Evolutionary conservation across 2,113 vertebrate species (phyloP), one percentile per base, ranked within the genome.

Genomic region (Sinocyclocheilus maitianheensis): DNA sequence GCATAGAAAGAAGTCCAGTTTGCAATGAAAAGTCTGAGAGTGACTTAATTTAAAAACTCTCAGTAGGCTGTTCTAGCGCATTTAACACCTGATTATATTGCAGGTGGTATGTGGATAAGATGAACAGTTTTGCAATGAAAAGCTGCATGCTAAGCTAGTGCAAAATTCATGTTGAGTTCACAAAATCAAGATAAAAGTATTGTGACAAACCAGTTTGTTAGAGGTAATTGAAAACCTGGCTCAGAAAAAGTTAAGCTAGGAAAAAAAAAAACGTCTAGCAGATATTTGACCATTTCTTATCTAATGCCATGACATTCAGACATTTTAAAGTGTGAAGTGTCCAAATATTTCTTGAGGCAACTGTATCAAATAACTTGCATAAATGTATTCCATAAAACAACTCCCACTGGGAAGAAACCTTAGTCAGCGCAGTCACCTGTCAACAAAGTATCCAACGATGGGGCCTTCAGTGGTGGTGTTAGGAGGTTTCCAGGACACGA

Each of bases 401-500:
- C 46, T 48, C 74, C 24, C 48, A 77, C 8, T 51, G 43, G 74
- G 5, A 13, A 84, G 79, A 82, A 77, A 71, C 51, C 30, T 87
- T 77, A 84, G 62, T 3, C 75, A n/a, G 14, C 30, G 26, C 37
- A 83, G 89, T 85, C 93, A 99, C 98, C 97, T 97, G 89, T 99
- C 98, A 11, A 99, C 93, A 94, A 99, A 99, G 93, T 99, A 99
- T 92, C 98, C 98, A 12, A 97, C 93, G 89, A 99, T 97, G 0
- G 98, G 96, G 89, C 96, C 97, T 91, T 97, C 97, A 0, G 89
- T 96, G 53, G 96, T 97, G 9, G 96, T 98, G 85, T 99, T 99
- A 37, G 98, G 98, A 5, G 98, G 98, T 91, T 99, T 99, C 98
- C 98, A 99, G 77, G 96, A 97, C 83, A 99, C 96, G 13, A 99